phyloP scores from a whole-genome alignment of 2,113 vertebrate species.

The Thunnus thynnus region DNA sequence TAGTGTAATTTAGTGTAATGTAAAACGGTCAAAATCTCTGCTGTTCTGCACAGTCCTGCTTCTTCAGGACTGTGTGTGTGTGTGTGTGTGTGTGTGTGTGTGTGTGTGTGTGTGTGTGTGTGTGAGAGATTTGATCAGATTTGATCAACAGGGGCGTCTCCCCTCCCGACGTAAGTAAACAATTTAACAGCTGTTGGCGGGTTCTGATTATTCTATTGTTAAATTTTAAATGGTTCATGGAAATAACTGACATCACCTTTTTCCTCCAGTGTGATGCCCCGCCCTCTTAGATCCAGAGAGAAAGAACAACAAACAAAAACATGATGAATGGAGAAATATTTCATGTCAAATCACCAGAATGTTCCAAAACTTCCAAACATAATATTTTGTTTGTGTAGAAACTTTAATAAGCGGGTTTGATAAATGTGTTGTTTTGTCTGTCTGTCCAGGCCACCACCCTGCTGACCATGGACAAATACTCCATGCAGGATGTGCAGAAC shows the following conservation, averaged over 20 bases:
- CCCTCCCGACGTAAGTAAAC: neutral
- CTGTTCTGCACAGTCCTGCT: no score
- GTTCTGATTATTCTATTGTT: conserved; percentile 21
- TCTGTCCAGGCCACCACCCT: conserved; percentile 92
- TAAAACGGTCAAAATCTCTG: no score
- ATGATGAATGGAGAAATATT: neutral
- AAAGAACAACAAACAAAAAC: no score
- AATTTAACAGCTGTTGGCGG: neutral
- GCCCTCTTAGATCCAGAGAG: no score
- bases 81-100: no score
- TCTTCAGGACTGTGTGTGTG: no score
- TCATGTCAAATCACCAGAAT: no score
- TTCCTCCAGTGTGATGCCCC: no score
- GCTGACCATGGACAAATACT: conserved; percentile 99
- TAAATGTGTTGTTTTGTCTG: neutral
- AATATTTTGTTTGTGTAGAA: neutral
- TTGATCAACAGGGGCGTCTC: neutral
- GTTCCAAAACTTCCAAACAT: no score
- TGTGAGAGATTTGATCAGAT: neutral
- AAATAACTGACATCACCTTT: neutral
- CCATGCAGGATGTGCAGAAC: conserved; percentile 92
- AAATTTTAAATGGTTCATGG: neutral
- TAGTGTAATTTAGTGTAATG: no score
- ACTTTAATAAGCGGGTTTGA: neutral
- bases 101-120: no score